Percentiles rank a stretch among this genome's conserved stretches.
Conservation (phyloP, 1,140 invertebrate genomes). For the Ooceraea biroi region DNA sequence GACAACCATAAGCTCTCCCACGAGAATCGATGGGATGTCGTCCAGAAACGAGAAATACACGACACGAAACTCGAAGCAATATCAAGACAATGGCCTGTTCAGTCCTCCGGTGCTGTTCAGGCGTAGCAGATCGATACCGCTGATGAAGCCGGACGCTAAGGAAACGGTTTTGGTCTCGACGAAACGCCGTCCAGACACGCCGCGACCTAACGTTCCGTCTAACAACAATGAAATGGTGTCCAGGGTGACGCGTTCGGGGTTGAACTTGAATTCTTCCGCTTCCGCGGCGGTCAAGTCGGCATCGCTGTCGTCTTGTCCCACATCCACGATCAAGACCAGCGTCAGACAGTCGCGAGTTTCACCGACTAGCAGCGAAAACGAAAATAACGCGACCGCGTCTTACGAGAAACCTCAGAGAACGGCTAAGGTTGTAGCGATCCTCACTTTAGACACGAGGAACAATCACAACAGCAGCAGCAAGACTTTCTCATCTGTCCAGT, state of each 20-base stretch:
- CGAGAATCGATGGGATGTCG: conserved; percentile 38
- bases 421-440: conserved; percentile 83
- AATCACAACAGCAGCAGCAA: conserved; percentile 50
- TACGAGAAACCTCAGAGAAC: conserved; percentile 82
- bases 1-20: conserved; percentile 13
- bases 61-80: conserved; percentile 67
- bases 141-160: conserved; percentile 53
- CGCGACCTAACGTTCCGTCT: conserved; percentile 60
- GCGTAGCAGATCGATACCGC: conserved; percentile 69
- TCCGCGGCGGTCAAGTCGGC: conserved; percentile 27
- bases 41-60: conserved; percentile 59
- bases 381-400: not conserved
- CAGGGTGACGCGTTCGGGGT: conserved; percentile 70
- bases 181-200: conserved; percentile 72
- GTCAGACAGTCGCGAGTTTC: not conserved
- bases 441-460: conserved; percentile 79
- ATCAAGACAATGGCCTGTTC: conserved; percentile 71
- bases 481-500: not conserved
- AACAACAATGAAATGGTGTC: conserved; percentile 41
- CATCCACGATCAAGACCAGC: not conserved
- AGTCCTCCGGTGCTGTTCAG: conserved; percentile 45
- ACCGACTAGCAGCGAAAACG: not conserved
- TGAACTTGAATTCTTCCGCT: conserved; percentile 38
- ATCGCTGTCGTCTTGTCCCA: not conserved
- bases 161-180: not conserved